These are phyloP conservation scores for Thecophora atra DNA, from an alignment of 2,888 invertebrate genomes.

Conservation along the genomic window DNA sequence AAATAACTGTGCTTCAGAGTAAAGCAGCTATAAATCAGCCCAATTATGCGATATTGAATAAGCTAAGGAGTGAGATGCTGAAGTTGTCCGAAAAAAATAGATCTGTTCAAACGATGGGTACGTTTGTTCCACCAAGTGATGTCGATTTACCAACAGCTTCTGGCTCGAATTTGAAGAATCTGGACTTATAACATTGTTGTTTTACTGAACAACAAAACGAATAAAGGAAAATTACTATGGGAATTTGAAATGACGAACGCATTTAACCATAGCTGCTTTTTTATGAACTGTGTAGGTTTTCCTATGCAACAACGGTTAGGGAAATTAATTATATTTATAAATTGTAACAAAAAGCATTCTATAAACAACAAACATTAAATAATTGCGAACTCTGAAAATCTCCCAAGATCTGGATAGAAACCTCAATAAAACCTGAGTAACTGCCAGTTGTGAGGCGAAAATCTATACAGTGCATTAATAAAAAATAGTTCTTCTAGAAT, in stretches of 20 bases:
- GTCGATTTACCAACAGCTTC: slow-evolving; percentile 76
- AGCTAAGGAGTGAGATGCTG: slow-evolving; percentile 83
- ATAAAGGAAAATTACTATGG: not conserved
- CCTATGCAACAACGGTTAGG: too few relatives aligned
- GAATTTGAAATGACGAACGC: not conserved
- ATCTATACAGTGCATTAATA: too few relatives aligned
- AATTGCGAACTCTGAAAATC: too few relatives aligned
- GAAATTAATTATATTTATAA: too few relatives aligned
- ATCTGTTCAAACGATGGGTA: slow-evolving; percentile 72
- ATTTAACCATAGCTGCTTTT: too few relatives aligned
- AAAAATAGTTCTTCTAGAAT: not conserved
- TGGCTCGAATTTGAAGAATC: slow-evolving; percentile 80
- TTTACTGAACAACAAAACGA: not conserved
- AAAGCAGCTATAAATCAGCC: slow-evolving; percentile 90
- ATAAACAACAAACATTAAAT: too few relatives aligned
- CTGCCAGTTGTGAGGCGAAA: too few relatives aligned
- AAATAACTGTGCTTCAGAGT: slow-evolving; percentile 88
- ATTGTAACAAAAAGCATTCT: too few relatives aligned
- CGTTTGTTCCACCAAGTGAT: slow-evolving; percentile 72
- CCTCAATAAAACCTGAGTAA: too few relatives aligned
- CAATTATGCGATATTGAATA: slow-evolving; percentile 88
- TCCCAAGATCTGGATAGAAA: too few relatives aligned
- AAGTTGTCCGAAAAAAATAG: slow-evolving; percentile 75
- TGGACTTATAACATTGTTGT: slow-evolving; percentile 68
- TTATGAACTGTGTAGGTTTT: too few relatives aligned